Evolutionary conservation across 2,113 vertebrate genomes (phyloP).

Genomic region (Perca flavescens): DNA sequence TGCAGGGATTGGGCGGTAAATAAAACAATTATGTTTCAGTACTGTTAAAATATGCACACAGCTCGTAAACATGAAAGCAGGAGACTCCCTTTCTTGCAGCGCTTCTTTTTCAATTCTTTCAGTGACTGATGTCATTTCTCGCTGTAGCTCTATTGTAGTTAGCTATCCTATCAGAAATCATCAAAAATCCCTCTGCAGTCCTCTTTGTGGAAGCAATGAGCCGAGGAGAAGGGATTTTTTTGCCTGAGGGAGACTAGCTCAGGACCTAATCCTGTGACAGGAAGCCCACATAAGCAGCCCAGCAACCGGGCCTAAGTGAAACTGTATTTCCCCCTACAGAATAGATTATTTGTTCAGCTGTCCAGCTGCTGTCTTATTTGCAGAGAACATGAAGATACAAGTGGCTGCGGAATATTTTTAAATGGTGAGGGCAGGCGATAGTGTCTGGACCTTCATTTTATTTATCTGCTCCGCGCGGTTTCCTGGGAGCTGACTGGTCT

Average conservation of each 20-base stretch:
- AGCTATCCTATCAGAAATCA: constrained; percentile 39
- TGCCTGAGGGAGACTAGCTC: constrained; percentile 27
- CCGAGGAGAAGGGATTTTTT: constrained; percentile 36
- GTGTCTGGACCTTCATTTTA: constrained; percentile 66
- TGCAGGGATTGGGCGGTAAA: constrained; percentile 10
- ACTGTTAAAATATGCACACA: constrained; percentile 38
- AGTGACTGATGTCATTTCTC: constrained; percentile 22
- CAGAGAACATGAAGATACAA: constrained; percentile 42
- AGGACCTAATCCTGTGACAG: constrained; percentile 40
- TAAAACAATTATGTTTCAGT: constrained; percentile 30
- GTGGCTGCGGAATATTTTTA: constrained; percentile 40
- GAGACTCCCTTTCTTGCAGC: background rate
- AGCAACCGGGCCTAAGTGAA: constrained; percentile 4
- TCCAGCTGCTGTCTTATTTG: constrained; percentile 44
- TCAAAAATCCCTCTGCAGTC: constrained; percentile 32
- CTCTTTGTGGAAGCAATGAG: constrained; percentile 39
- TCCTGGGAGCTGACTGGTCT: constrained; percentile 63
- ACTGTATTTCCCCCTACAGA: constrained; percentile 9
- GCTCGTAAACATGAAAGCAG: constrained; percentile 17
- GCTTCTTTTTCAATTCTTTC: background rate
- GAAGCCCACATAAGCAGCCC: background rate
- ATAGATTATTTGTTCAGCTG: constrained; percentile 56
- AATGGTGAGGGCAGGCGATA: constrained; percentile 63
- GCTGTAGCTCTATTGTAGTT: constrained; percentile 25
- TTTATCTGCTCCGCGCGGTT: constrained; percentile 64